Percentiles rank a stretch among this genome's conserved stretches.
phyloP scores from a whole-genome alignment of 2,888 invertebrate species.

The Rhingia rostrata region DNA sequence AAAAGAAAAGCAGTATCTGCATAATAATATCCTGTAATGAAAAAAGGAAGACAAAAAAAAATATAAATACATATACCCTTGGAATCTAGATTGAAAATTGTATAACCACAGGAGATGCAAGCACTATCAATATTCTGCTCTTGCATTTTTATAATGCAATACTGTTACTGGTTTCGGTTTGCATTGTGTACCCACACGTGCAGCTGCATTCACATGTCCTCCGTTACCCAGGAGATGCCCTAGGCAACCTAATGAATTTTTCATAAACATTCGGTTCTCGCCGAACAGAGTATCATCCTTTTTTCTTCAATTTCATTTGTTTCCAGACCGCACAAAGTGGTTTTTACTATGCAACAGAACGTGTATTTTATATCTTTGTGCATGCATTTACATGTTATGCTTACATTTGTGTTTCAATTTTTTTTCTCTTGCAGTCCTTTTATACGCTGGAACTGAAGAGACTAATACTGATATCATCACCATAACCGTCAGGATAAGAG shows the following conservation, averaged over 20 bases:
- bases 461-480: slow-evolving; percentile 69
- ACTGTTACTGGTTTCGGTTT: slow-evolving; percentile 26
- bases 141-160: slow-evolving; percentile 52
- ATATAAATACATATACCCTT: slow-evolving; percentile 26
- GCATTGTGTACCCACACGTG: slow-evolving; percentile 50
- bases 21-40: slow-evolving; percentile 59
- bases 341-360: slow-evolving; percentile 52
- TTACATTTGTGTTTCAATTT: slow-evolving; percentile 4
- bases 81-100: slow-evolving; percentile 68
- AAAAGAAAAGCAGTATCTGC: slow-evolving; percentile 40
- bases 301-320: slow-evolving; percentile 49
- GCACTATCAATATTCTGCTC: slow-evolving; percentile 66
- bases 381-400: slow-evolving; percentile 70
- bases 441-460: slow-evolving; percentile 66
- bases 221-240: slow-evolving; percentile 50
- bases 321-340: slow-evolving; percentile 60
- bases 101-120: slow-evolving; percentile 64
- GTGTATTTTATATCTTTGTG: slow-evolving; percentile 44
- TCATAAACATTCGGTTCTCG: slow-evolving; percentile 63
- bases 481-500: slow-evolving; percentile 52
- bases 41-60: slow-evolving; percentile 21
- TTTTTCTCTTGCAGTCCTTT: slow-evolving; percentile 29
- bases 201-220: slow-evolving; percentile 48
- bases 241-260: slow-evolving; percentile 74
- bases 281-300: slow-evolving; percentile 11